phyloP scores from a whole-genome alignment of 2,797 vertebrate genomes.

The Stomatorhinus walkeri region DNA sequence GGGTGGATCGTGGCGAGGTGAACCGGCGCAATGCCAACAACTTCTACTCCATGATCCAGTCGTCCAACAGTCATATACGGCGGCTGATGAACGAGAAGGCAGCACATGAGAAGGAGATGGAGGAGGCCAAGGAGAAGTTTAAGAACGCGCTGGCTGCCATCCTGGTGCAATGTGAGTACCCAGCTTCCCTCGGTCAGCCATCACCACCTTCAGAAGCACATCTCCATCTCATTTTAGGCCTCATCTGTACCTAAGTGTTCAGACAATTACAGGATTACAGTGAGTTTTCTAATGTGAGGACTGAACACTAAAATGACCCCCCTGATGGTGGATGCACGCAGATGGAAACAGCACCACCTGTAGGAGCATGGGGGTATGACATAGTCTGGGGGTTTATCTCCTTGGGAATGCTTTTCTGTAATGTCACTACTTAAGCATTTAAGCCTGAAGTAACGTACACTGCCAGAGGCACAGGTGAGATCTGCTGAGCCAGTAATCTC shows the following conservation, averaged over 20 bases:
- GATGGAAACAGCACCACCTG: not conserved
- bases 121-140: conserved; percentile 92
- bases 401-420: conserved; percentile 12
- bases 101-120: conserved; percentile 88
- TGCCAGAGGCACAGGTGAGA: not conserved
- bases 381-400: not conserved
- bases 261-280: not conserved
- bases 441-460: not conserved
- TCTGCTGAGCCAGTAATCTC: not conserved
- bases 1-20: conserved; percentile 90
- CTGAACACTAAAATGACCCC: not conserved
- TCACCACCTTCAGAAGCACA: not conserved
- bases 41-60: conserved; percentile 98
- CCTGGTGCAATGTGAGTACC: conserved; percentile 84
- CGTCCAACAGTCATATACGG: conserved; percentile 85
- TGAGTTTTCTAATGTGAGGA: not conserved
- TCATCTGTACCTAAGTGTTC: not conserved
- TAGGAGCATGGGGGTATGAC: no score
- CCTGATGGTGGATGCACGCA: not conserved
- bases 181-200: not conserved
- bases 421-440: not conserved
- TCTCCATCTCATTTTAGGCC: not conserved
- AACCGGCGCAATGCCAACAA: conserved; percentile 91
- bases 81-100: conserved; percentile 80
- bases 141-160: conserved; percentile 85